phyloP scores from a whole-genome alignment of 2,888 invertebrate species.

The Taphrorychus bicolor region DNA sequence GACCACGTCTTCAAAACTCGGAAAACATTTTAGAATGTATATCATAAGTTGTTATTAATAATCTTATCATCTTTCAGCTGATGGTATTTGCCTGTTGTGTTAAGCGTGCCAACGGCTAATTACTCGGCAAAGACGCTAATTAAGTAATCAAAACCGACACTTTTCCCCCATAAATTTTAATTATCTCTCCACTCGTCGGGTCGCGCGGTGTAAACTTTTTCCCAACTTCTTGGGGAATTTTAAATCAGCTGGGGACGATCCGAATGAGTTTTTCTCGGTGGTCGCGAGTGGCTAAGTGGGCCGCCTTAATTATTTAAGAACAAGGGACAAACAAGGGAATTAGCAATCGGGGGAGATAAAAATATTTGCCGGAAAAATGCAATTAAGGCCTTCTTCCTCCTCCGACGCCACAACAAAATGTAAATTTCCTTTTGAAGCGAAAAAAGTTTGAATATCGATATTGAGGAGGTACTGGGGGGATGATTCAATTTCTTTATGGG shows the following conservation, averaged over 20 bases:
- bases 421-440: background rate
- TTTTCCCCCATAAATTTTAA: slow-evolving; percentile 38
- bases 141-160: slow-evolving; percentile 31
- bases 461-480: background rate
- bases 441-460: background rate
- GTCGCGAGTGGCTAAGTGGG: slow-evolving; percentile 37
- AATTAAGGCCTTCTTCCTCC: background rate
- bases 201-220: slow-evolving; percentile 28
- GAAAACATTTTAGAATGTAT: too few relatives aligned
- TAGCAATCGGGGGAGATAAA: slow-evolving; percentile 31
- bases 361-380: slow-evolving; percentile 17
- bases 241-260: slow-evolving; percentile 27
- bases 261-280: slow-evolving; percentile 34
- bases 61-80: too few relatives aligned
- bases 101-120: slow-evolving; percentile 29
- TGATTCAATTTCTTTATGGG: background rate
- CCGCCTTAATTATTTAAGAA: slow-evolving; percentile 39
- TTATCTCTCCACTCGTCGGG: slow-evolving; percentile 30
- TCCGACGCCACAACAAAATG: background rate
- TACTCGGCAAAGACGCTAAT: slow-evolving; percentile 31
- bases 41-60: too few relatives aligned
- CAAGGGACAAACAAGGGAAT: slow-evolving; percentile 37
- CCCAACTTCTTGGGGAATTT: slow-evolving; percentile 23
- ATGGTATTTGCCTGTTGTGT: too few relatives aligned
- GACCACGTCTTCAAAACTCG: too few relatives aligned